Base-by-base conservation (phyloP, 1,140 invertebrate species). In the Bursaphelenchus mucronatus region DNA sequence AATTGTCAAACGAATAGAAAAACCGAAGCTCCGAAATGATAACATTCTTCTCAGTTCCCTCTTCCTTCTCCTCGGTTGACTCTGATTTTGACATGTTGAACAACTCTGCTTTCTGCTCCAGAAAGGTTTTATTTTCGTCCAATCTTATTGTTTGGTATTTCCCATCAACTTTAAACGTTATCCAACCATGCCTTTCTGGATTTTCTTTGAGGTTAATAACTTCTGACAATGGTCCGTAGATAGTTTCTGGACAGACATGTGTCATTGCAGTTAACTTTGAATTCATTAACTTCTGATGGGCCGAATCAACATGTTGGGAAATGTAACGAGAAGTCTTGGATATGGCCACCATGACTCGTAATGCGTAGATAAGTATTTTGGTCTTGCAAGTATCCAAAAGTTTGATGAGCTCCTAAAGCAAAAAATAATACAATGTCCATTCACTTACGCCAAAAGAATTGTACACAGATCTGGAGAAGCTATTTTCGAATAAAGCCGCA, bases 241-340 rank as follows among this genome's bases (percentile, higher is more conserved):
- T 59, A n/a, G 57, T 43, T 40, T 17, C 40, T 13, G 57, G 13
- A n/a, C 57, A 39, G 45, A 44, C 57, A 59, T 50, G 41, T 44
- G 57, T 59, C 13, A 70, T 71, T 13, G 70, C 73, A 19, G 57
- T 71, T 19, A 71, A 51, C 50, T 75, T 71, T 6, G 43, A 57
- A 50, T 72, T 70, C 17, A 71, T 41, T 4, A 56, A 17, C 45
- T 30, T 63, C 41, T 67, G 53, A 11, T 66, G 19, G n/a, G 52
- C 49, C 7, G 40, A 11, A 0, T 50, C 21, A 8, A 75, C 50
- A 50, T 71, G 70, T 39, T 71, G 70, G 1, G 65, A 57, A n/a
- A 71, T 71, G 30, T 53, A 71, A 4, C 70, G 67, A 45, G 73
- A 75, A 44, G 46, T 55, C n/a, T 71, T 71, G 73, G 73, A 76